phyloP scores from a whole-genome alignment of 2,113 vertebrate genomes.

The Puffinus mauretanicus region DNA sequence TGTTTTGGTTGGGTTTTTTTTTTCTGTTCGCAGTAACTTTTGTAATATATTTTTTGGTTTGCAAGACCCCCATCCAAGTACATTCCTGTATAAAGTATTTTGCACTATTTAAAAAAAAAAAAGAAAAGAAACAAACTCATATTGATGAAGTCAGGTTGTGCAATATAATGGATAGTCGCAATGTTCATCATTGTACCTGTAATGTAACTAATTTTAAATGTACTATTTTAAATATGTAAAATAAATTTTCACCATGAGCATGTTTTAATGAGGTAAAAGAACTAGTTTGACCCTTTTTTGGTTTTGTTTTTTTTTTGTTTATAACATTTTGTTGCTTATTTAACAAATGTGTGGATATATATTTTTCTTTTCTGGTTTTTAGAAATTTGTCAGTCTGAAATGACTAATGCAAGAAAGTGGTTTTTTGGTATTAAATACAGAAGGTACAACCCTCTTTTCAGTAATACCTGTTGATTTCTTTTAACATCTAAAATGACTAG shows the following conservation, averaged over 20 bases:
- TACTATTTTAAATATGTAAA: slow-evolving; percentile 99
- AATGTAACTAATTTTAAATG: slow-evolving; percentile 96
- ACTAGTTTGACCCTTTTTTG: slow-evolving; percentile 69
- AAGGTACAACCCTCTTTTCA: slow-evolving; percentile 65
- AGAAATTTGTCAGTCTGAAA: slow-evolving; percentile 64
- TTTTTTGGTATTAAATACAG: slow-evolving; percentile 69
- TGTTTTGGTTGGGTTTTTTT: slow-evolving; percentile 49
- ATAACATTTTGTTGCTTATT: slow-evolving; percentile 67
- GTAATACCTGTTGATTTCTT: slow-evolving; percentile 59
- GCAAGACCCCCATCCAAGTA: slow-evolving; percentile 82
- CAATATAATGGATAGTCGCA: slow-evolving; percentile 90
- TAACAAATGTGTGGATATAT: slow-evolving; percentile 70
- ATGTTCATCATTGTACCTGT: slow-evolving; percentile 92
- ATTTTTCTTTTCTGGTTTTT: slow-evolving; percentile 69
- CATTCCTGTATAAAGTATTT: slow-evolving; percentile 98
- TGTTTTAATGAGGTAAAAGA: slow-evolving; percentile 84
- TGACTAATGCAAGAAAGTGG: slow-evolving; percentile 58
- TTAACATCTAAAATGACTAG: slow-evolving; percentile 28
- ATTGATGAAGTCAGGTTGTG: slow-evolving; percentile 94
- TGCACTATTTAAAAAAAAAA: slow-evolving; percentile 96
- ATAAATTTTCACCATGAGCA: slow-evolving; percentile 95
- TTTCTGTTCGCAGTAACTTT: slow-evolving; percentile 75
- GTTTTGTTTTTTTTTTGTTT: slow-evolving; percentile 29
- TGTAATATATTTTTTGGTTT: slow-evolving; percentile 87
- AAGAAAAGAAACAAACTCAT: slow-evolving; percentile 68